Conservation (phyloP, 2,113 vertebrate species). For the Calonectris borealis region DNA sequence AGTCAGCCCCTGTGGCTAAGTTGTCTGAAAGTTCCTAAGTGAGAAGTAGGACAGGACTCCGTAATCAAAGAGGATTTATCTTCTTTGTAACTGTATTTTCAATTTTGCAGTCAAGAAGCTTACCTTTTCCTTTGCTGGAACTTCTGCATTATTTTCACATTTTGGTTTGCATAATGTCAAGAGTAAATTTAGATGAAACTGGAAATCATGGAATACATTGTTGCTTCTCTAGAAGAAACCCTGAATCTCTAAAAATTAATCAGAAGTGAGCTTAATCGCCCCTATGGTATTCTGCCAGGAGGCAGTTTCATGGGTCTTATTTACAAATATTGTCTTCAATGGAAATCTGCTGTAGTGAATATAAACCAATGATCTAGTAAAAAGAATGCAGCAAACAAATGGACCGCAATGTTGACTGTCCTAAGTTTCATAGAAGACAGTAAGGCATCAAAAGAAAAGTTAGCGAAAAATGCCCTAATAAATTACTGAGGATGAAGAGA, state of each 20-base stretch:
- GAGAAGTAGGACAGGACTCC: not conserved
- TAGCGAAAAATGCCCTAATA: not conserved
- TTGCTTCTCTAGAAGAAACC: not conserved
- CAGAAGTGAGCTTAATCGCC: not conserved
- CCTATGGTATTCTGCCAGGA: not conserved
- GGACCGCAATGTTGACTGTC: not conserved
- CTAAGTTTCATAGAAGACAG: not conserved
- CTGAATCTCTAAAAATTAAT: not conserved
- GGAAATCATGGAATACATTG: not conserved
- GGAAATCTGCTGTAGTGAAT: not conserved
- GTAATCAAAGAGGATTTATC: not conserved
- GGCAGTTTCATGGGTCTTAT: not conserved
- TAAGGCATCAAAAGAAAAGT: not conserved
- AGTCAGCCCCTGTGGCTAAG: not conserved
- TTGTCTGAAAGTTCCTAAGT: not conserved
- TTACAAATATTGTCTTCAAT: not conserved
- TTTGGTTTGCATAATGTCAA: not conserved
- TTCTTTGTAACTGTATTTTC: not conserved
- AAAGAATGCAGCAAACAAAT: not conserved
- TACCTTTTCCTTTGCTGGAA: not conserved
- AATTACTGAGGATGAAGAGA: not conserved
- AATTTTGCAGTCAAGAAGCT: not conserved
- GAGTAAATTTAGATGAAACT: not conserved
- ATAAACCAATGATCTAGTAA: not conserved
- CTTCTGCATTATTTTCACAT: not conserved